Conservation (phyloP, 2,113 vertebrate genomes). For the Chamaea fasciata region DNA sequence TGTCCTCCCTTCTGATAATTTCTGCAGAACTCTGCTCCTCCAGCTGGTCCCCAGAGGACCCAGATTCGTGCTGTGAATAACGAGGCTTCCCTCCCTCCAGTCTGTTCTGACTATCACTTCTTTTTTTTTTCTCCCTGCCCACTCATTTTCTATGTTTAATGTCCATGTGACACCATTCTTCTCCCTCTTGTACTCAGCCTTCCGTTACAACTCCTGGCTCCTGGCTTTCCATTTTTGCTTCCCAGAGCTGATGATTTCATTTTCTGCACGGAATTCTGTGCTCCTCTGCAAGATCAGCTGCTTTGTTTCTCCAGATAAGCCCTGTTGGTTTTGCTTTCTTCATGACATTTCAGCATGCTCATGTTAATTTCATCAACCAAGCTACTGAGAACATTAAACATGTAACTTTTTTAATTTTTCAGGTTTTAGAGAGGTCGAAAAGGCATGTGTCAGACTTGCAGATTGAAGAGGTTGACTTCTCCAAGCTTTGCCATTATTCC, state of each 20-base stretch:
- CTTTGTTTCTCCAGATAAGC: neutral
- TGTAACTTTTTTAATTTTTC: neutral
- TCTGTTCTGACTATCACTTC: neutral
- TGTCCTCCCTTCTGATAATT: neutral
- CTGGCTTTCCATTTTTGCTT: neutral
- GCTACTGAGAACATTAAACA: neutral
- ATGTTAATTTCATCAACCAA: neutral
- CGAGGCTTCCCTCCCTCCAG: neutral
- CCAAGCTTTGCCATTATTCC: neutral
- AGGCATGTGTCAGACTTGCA: neutral
- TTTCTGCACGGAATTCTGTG: neutral
- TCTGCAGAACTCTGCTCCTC: neutral
- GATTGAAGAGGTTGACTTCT: neutral
- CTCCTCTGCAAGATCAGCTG: neutral
- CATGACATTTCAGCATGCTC: neutral
- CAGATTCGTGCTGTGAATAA: neutral
- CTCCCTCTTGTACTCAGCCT: neutral
- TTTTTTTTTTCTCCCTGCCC: neutral
- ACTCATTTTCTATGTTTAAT: conserved; percentile 21
- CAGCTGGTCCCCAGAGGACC: neutral
- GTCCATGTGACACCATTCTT: neutral
- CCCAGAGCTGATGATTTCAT: neutral
- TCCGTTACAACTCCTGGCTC: neutral
- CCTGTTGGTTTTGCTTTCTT: neutral
- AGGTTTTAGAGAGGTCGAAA: neutral